These are phyloP conservation scores for Villa cingulata DNA, from an alignment of 2,888 invertebrate genomes.

Conservation along the genomic window DNA sequence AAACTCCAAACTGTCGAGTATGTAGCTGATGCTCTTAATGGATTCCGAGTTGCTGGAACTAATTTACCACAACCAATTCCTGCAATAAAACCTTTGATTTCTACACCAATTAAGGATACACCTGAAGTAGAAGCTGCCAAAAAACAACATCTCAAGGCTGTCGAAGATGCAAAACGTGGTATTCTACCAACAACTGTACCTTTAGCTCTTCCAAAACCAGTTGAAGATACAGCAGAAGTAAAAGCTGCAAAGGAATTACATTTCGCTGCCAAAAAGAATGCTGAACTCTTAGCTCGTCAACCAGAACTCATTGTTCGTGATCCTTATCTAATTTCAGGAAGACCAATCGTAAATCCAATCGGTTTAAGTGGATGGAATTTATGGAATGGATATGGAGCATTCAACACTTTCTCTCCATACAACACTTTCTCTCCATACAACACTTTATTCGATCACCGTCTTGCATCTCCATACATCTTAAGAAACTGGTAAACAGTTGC, in stretches of 20 bases:
- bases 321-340: background rate
- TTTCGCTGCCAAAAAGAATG: background rate
- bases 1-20: conserved; percentile 40
- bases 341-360: background rate
- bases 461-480: no score
- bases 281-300: background rate
- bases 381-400: background rate
- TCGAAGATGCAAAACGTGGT: background rate
- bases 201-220: background rate
- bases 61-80: conserved; percentile 34
- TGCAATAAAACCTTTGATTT: background rate
- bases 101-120: background rate
- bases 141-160: background rate
- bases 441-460: no score
- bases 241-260: background rate
- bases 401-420: background rate
- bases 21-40: conserved; percentile 37
- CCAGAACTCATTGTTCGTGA: background rate
- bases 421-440: background rate
- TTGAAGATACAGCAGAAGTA: background rate
- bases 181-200: background rate
- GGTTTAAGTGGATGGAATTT: background rate
- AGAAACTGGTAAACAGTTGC: no score
- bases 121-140: background rate
- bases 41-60: conserved; percentile 42